Base-by-base conservation (phyloP, 2,797 vertebrate species). In the Leptatherina wallacei region DNA sequence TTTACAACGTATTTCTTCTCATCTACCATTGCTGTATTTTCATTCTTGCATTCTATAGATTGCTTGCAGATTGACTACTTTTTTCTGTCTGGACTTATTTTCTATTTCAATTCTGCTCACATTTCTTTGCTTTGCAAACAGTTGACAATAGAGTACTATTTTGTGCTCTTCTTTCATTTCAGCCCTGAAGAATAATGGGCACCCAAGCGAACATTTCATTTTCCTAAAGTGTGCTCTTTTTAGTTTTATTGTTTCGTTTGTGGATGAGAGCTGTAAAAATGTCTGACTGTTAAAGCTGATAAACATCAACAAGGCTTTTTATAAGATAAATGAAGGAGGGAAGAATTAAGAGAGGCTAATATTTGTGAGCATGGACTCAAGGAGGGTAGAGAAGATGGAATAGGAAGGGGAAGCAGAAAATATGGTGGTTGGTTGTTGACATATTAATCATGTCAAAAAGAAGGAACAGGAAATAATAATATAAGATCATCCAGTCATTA, bases 51-150 rank as follows among this genome's bases (percentile, higher is more conserved):
- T 14, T 42, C 13, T 7, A 63, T n/a, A 57, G 62, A 82, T 83
- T 80, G 68, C 54, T 72, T 52, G 52, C 38, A 72, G 69, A 78
- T 65, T 22, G 66, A 57, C 63, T 68, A 2, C 49, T 80, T 27
- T 61, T 10, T 80, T 82, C 64, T 75, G 56, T 51, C 16, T 47
- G 14, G 14, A 33, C 30, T 69, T 61, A 36, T 77, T 84, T 83
- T 72, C 40, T 42, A 4, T 77, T 81, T 80, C 64, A 65, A 30
- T 71, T 71, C 32, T 24, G 2, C 36, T 58, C 36, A 20, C 66
- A 42, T 7, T 12, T 54, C 1, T 77, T 76, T 36, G 38, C 9
- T 42, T 61, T 49, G 32, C 35, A 52, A 69, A 67, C 57, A 51
- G 62, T 82, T 59, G 8, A 29, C 32, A 8, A 27, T 0, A 7